A percentile compares a stretch with the other conserved stretches of the same genome.
These are phyloP conservation scores for Pogonophryne albipinna DNA, from an alignment of 2,797 vertebrate genomes.

Conservation along the genomic window DNA sequence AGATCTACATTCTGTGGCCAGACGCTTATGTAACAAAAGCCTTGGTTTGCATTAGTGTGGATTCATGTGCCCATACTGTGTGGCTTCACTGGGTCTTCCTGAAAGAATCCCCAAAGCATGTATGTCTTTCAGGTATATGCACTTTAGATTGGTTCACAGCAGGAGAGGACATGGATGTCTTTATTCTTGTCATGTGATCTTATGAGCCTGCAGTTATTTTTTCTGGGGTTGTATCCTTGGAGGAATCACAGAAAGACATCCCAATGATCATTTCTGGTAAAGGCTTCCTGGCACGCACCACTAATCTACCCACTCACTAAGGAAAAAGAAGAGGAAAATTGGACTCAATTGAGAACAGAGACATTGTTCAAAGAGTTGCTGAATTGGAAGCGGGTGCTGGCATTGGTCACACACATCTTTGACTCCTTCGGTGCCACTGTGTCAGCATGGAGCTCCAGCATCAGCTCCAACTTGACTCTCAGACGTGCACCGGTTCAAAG, in stretches of 20 bases:
- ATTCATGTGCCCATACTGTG: conserved; percentile 50
- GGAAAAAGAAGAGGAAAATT: conserved; percentile 75
- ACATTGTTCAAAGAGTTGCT: conserved; percentile 75
- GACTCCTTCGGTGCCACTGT: conserved; percentile 68
- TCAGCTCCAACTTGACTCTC: conserved; percentile 32
- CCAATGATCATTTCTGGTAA: conserved; percentile 75
- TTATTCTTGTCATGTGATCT: conserved; percentile 53
- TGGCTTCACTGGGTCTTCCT: conserved; percentile 48
- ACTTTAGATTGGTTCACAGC: conserved; percentile 71
- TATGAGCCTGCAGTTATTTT: conserved; percentile 62
- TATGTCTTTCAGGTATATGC: conserved; percentile 61
- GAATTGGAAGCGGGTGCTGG: conserved; percentile 80
- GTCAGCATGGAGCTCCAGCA: conserved; percentile 40
- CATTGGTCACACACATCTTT: conserved; percentile 53
- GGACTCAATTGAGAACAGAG: conserved; percentile 77
- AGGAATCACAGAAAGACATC: conserved; percentile 55
- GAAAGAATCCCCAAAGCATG: conserved; percentile 56
- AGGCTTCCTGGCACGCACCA: conserved; percentile 71
- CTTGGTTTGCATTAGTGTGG: conserved; percentile 66
- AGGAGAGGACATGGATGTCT: conserved; percentile 57
- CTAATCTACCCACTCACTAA: conserved; percentile 74
- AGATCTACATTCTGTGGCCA: conserved; percentile 56
- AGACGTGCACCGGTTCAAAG: conserved; percentile 37
- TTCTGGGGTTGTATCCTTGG: conserved; percentile 59
- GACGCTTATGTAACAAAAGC: conserved; percentile 69